Conservation (phyloP, 2,888 invertebrate species). For the Hirtodrosophila duncani region DNA sequence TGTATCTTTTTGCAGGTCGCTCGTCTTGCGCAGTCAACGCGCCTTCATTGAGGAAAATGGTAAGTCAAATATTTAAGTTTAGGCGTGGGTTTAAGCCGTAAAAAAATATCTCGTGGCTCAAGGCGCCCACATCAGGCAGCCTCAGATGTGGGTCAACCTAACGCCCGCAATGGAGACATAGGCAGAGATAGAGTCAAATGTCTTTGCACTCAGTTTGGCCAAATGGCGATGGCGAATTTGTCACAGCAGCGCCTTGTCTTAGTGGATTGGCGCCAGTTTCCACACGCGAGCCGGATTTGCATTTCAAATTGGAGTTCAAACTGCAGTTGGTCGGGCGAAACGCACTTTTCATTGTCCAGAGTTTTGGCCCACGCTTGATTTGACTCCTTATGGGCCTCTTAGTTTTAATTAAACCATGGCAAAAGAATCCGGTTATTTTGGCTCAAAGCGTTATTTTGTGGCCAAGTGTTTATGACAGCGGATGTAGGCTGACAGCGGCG, state of each 20-base stretch:
- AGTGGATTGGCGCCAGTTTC: slow-evolving; percentile 31
- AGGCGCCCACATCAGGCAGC: slow-evolving; percentile 47
- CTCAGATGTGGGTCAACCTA: slow-evolving; percentile 62
- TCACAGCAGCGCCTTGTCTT: slow-evolving; percentile 27
- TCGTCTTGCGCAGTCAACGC: slow-evolving; percentile 77
- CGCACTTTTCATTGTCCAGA: slow-evolving; percentile 56
- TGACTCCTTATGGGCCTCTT: slow-evolving; percentile 3
- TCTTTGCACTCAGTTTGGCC: slow-evolving; percentile 26
- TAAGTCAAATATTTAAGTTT: slow-evolving; percentile 53
- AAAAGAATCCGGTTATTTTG: slow-evolving; percentile 14
- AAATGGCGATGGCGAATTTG: slow-evolving; percentile 44
- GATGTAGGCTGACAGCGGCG: slow-evolving; percentile 57
- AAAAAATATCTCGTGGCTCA: slow-evolving; percentile 38
- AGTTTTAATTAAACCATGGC: slow-evolving; percentile 46
- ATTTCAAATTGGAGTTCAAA: slow-evolving; percentile 1
- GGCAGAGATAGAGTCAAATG: slow-evolving; percentile 11
- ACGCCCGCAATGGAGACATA: slow-evolving; percentile 22
- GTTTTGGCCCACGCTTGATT: slow-evolving; percentile 20
- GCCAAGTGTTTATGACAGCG: slow-evolving; percentile 62
- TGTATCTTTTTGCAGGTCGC: slow-evolving; percentile 71
- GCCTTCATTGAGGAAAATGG: slow-evolving; percentile 77
- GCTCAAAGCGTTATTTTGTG: slow-evolving; percentile 8
- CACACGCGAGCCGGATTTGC: slow-evolving; percentile 9
- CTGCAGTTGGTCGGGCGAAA: slow-evolving; percentile 12
- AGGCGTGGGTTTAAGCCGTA: slow-evolving; percentile 42